Base-by-base conservation (phyloP, 2,888 invertebrate genomes). In the Andrena dorsata region DNA sequence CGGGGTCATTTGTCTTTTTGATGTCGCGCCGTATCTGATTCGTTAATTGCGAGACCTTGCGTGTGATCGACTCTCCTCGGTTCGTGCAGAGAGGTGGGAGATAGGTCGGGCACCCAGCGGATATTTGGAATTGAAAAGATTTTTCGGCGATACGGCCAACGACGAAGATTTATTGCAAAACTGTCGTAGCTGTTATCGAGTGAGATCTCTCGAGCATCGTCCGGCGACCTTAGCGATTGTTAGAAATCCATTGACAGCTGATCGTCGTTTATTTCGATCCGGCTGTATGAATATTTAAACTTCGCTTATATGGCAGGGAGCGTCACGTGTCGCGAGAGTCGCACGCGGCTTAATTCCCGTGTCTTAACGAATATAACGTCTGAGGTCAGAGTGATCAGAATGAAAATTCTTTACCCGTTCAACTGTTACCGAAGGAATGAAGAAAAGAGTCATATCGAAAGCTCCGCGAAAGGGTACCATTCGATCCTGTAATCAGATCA, bases 1-100 rank as follows among this genome's bases (percentile, higher is more conserved):
- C 74, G 73, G 75, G 86, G 84, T 89, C 87, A 90, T 90, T 90
- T 90, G 90, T 90, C 91, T 90, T 91, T 90, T 88, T 88, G 87
- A 90, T 90, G 90, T 90, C 88, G 89, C 88, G 84, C 81, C 87
- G 84, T 90, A 90, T 90, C 89, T 88, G 90, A 90, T 90, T 90
- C 87, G 90, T 90, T 90, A 90, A 90, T 90, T 90, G 91, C 91
- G 87, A 86, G 84, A 82, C 83, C 86, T 86, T 82, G 90, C 88
- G 88, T 87, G 88, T 82, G 87, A 90, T 89, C 83, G 88, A 84
- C 85, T 89, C 89, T 82, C 84, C 30, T 66, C 70, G 68, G 73
- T 63, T 68, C 80, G 68, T 49, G 35, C 30, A 53, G 63, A 63
- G 72, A 61, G 64, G 77, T 61, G 81, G 64, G 60, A 65, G 65